These are phyloP conservation scores for Scatophagus argus DNA, from an alignment of 2,113 vertebrate genomes.

Conservation along the genomic window DNA sequence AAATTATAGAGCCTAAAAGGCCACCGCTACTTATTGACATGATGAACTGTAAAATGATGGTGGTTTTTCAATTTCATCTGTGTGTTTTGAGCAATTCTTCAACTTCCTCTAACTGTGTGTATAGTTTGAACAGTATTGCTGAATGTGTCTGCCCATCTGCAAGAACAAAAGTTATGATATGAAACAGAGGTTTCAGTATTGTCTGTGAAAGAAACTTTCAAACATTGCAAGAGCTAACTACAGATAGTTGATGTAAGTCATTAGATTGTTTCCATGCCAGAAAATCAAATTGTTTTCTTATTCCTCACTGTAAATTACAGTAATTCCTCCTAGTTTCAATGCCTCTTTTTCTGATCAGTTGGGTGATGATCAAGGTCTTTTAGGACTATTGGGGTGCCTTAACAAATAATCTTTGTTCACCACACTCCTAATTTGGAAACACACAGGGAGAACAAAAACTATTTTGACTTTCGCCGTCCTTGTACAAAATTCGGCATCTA, in stretches of 20 bases:
- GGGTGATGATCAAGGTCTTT: neutral
- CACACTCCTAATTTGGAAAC: too few species aligned
- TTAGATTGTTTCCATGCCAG: neutral
- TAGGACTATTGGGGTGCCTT: neutral
- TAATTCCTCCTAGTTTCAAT: neutral
- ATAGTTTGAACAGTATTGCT: neutral
- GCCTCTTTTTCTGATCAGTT: neutral
- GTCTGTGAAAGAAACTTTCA: neutral
- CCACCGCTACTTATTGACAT: too few species aligned
- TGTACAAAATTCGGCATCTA: neutral
- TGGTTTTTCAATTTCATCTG: neutral
- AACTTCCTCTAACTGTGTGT: neutral
- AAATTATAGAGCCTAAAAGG: too few species aligned
- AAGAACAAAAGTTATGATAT: neutral
- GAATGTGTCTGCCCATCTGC: neutral
- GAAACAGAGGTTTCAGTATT: neutral
- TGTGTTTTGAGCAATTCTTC: neutral
- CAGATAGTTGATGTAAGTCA: neutral
- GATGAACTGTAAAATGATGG: too few species aligned
- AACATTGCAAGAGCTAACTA: neutral
- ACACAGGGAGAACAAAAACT: too few species aligned
- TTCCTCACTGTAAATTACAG: neutral
- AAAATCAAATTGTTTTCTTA: neutral
- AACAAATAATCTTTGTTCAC: neutral
- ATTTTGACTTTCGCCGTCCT: slow-evolving; percentile 1